Percentiles rank a stretch among this genome's conserved stretches.
Conservation (phyloP, 2,113 vertebrate genomes). For the Arizona elegans region DNA sequence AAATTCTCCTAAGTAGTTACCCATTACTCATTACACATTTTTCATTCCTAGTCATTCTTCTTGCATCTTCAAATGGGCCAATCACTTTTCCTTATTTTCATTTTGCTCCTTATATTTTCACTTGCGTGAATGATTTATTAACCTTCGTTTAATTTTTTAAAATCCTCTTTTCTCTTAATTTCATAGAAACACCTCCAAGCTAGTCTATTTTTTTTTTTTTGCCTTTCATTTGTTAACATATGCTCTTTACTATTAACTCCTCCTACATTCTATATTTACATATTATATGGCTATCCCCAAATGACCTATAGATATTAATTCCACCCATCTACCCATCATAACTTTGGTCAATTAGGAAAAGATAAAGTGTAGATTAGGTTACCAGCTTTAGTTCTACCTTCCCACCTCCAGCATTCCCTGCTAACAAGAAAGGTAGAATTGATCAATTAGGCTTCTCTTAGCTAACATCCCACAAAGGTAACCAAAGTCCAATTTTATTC, state of each 20-base stretch:
- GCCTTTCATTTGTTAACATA: neutral
- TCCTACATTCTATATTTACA: neutral
- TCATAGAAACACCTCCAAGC: neutral
- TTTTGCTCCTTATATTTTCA: neutral
- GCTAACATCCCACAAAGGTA: neutral
- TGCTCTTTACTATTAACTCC: neutral
- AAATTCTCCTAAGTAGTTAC: neutral
- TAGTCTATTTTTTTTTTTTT: neutral
- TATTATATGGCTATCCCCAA: neutral
- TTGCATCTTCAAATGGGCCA: neutral
- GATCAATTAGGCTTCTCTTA: neutral
- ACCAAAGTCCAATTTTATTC: neutral
- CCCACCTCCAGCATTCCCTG: neutral
- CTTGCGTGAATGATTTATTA: neutral
- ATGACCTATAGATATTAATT: neutral
- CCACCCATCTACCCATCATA: neutral
- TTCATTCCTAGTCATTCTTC: neutral
- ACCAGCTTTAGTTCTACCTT: neutral
- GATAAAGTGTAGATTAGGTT: neutral
- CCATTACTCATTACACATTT: neutral
- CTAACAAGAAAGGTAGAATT: neutral
- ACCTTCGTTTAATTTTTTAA: neutral
- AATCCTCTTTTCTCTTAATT: neutral
- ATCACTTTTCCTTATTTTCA: neutral
- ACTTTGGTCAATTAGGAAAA: neutral